A percentile compares a stretch with the other conserved stretches of the same genome.
phyloP scores from a whole-genome alignment of 2,113 vertebrate genomes.

The Colinus virginianus region DNA sequence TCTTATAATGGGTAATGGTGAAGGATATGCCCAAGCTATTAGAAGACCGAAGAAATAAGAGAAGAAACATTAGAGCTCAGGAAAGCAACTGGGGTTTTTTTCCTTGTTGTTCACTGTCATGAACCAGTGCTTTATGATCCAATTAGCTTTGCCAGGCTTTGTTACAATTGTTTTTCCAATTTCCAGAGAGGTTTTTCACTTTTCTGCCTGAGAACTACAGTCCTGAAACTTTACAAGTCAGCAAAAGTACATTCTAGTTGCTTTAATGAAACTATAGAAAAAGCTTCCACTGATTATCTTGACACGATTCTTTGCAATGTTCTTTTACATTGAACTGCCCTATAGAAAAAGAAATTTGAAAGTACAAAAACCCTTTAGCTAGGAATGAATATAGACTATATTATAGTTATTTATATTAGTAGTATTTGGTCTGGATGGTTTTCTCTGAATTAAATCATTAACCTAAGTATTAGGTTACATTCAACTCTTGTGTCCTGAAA shows the following conservation, averaged over 20 bases:
- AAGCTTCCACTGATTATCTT: not conserved
- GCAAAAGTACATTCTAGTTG: not conserved
- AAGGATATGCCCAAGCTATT: not conserved
- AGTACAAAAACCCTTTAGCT: not conserved
- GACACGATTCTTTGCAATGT: not conserved
- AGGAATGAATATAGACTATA: not conserved
- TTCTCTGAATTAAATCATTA: not conserved
- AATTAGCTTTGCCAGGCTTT: not conserved
- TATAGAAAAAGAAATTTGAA: not conserved
- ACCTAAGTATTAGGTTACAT: not conserved
- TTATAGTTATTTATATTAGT: not conserved
- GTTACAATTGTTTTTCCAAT: not conserved
- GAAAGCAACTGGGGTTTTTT: not conserved
- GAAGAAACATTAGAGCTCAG: not conserved
- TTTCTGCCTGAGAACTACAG: not conserved
- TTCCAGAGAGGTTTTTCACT: not conserved
- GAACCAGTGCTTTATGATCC: not conserved
- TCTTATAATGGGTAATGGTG: accelerated
- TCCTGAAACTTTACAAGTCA: not conserved
- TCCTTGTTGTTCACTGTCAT: not conserved
- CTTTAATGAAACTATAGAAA: not conserved
- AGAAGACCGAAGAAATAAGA: not conserved
- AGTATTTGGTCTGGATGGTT: not conserved
- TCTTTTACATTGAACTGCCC: not conserved
- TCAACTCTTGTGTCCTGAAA: not conserved